These are phyloP conservation scores for Coreius guichenoti DNA, from an alignment of 2,797 vertebrate species.

Conservation along the genomic window DNA sequence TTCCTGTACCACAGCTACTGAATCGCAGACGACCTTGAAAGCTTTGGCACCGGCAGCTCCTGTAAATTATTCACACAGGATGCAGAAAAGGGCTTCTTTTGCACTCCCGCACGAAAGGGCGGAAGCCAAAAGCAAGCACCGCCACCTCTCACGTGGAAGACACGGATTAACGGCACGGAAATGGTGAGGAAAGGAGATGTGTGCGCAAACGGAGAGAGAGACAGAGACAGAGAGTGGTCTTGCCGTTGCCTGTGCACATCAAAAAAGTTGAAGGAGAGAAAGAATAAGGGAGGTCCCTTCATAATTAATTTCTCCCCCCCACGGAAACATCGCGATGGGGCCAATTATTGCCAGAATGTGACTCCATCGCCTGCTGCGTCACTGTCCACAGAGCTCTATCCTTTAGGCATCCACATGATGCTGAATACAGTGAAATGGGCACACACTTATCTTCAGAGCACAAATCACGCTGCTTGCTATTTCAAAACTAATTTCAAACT, in stretches of 20 bases:
- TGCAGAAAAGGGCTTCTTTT: constrained; percentile 49
- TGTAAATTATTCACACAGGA: constrained; percentile 68
- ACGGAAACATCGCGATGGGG: constrained; percentile 59
- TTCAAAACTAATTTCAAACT: background rate
- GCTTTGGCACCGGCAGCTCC: constrained; percentile 55
- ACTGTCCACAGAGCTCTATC: constrained; percentile 59
- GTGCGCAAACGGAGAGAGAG: background rate
- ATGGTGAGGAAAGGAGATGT: background rate
- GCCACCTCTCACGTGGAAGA: constrained; percentile 2
- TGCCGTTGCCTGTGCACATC: constrained; percentile 21
- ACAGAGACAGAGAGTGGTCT: constrained; percentile 7
- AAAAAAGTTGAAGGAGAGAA: constrained; percentile 46
- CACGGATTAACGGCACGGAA: constrained; percentile 14
- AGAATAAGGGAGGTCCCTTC: constrained; percentile 53
- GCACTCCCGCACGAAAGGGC: constrained; percentile 38
- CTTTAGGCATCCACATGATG: constrained; percentile 41
- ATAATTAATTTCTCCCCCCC: constrained; percentile 61
- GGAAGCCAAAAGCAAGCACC: constrained; percentile 39
- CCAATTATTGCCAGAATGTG: constrained; percentile 62
- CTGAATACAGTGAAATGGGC: constrained; percentile 29
- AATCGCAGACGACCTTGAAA: constrained; percentile 62
- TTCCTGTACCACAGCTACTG: constrained; percentile 50
- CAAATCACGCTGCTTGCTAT: background rate
- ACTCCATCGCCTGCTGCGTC: constrained; percentile 51
- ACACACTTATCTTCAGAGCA: background rate